Percentiles rank a stretch among this genome's conserved stretches.
These are phyloP conservation scores for Porites evermanni DNA, from an alignment of 92 coral and sea anemone genomes.

Conservation along the genomic window DNA sequence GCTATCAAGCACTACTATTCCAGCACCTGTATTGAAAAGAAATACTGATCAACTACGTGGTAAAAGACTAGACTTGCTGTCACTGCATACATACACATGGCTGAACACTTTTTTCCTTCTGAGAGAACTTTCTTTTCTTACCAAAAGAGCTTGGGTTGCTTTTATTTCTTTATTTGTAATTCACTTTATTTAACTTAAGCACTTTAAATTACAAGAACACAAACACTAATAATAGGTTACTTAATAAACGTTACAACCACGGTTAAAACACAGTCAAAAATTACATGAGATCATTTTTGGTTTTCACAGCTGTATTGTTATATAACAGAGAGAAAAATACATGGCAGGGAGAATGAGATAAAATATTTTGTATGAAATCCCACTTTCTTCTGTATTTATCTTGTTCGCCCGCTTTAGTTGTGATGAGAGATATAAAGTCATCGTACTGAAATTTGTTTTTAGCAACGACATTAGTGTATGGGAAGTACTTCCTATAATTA, in stretches of 20 bases:
- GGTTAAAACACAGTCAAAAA: no score
- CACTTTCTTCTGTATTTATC: no score
- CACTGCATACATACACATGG: neutral
- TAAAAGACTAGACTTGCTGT: no score
- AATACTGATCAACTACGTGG: neutral
- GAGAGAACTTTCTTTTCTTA: no score
- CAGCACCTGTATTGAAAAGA: conserved; percentile 82
- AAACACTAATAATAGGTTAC: neutral
- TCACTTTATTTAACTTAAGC: no score
- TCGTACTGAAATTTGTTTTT: neutral
- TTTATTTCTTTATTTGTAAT: no score
- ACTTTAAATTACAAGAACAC: no score
- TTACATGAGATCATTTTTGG: neutral
- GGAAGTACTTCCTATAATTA: conserved; percentile 1
- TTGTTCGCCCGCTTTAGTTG: no score
- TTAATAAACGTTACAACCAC: neutral
- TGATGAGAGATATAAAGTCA: neutral
- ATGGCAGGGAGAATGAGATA: no score
- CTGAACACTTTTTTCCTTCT: neutral
- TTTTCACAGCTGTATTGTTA: neutral
- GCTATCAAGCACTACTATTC: conserved; percentile 89
- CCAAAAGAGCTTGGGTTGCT: no score
- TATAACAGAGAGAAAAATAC: no score
- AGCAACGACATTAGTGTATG: neutral
- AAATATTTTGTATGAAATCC: no score